Percentiles rank a stretch among this genome's conserved stretches.
Evolutionary conservation across 2,888 invertebrate genomes (phyloP).

Genomic region (Ophraella communa): DNA sequence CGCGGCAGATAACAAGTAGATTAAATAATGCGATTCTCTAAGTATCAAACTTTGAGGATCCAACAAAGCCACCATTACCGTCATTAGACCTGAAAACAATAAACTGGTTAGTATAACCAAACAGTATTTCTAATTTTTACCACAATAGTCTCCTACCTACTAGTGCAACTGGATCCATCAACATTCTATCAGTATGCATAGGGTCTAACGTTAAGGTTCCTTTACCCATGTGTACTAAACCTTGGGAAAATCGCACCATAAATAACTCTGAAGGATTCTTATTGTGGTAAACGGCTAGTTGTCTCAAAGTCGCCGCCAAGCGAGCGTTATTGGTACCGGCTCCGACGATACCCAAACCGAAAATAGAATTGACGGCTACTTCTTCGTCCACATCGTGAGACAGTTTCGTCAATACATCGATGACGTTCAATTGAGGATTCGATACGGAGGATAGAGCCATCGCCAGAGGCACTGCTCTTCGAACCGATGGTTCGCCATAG

Average conservation of each 20-base stretch:
- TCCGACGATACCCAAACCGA: conserved; percentile 73
- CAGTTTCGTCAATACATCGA: conserved; percentile 97
- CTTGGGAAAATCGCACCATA: conserved; percentile 96
- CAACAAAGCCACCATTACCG: conserved; percentile 51
- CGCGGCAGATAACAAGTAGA: conserved; percentile 92
- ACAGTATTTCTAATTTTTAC: too few species aligned
- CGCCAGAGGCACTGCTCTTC: conserved; percentile 94
- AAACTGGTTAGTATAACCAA: too few species aligned
- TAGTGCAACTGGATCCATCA: conserved; percentile 92
- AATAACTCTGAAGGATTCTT: conserved; percentile 96
- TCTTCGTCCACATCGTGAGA: conserved; percentile 98
- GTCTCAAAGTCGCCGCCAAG: conserved; percentile 95
- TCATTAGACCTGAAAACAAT: conserved; percentile 49
- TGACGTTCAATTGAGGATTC: conserved; percentile 92
- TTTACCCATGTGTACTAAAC: conserved; percentile 96
- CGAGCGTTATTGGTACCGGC: conserved; percentile 78
- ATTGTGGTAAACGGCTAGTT: conserved; percentile 94
- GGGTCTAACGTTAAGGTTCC: conserved; percentile 96
- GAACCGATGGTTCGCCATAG: conserved; percentile 70
- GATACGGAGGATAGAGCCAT: conserved; percentile 93
- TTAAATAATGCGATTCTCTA: conserved; percentile 91
- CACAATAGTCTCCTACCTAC: too few species aligned
- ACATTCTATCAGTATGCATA: conserved; percentile 92
- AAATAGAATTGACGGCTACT: conserved; percentile 97
- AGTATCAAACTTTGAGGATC: conserved; percentile 65